Evolutionary conservation across 1,140 invertebrate species (phyloP), one percentile per base, ranked within the genome.

Genomic region (Carcinoscorpius rotundicauda): DNA sequence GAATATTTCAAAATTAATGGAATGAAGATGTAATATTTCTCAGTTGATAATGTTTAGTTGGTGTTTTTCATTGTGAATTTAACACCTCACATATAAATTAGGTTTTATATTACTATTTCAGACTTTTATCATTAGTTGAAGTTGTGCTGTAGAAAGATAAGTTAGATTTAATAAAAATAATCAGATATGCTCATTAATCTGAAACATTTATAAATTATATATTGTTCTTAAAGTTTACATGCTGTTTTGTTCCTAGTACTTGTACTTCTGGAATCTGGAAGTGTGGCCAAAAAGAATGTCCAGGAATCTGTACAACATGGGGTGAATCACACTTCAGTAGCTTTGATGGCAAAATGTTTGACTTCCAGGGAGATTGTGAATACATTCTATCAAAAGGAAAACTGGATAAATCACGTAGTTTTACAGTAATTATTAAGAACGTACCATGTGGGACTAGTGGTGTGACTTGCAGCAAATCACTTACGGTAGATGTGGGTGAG

Each of bases 311-410:
- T 75, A 82, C 82, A 11, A 83, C 86, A 4, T 92, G 88, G 88
- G 89, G 90, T 4, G 88, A 91, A 72, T 90, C 88, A 1, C 91
- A 95, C 75, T 89, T 89, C 73, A 85, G 84, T 68, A 91, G 88
- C 1, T 95, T 91, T 73, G 92, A 94, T 77, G 87, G 86, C 0
- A 82, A 82, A n/a, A 78, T 82, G 5, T 94, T 83, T 73, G 87
- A 93, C 73, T 94, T 93, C 76, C 88, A 93, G 76, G 89, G 91
- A 51, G 82, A 85, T 58, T 96, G 92, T 74, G 86, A 89, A 65
- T 94, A 94, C 72, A 81, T 93, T 9, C 76, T 94, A 5, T 84
- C 85, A 3, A 90, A 91, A 75, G 87, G 87, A 10, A 76, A 72
- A 71, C 3, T 72, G 82, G n/a, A 8, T 55, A 57, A 80, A 75